Base-by-base conservation (phyloP, 2,888 invertebrate species). In the Tineola bisselliella region DNA sequence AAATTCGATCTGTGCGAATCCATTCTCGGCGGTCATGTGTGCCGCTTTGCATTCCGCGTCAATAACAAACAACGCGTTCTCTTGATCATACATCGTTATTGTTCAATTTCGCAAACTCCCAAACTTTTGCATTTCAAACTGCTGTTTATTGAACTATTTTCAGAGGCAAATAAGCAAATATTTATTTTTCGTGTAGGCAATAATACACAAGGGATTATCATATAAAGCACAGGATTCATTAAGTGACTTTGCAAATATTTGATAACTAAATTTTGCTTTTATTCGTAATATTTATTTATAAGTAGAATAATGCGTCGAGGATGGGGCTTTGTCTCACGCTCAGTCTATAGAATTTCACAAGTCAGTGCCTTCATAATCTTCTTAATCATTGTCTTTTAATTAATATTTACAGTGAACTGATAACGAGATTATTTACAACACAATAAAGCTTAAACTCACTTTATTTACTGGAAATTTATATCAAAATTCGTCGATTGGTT, bases 1-100 rank as follows among this genome's bases (percentile, higher is more conserved):
- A 80, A 81, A 82, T 84, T 84, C 84, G 82, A 84, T 84, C 81
- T 77, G 68, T 62, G 71, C 71, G 70, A 71, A 70, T 68, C 69
- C 71, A 79, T 77, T 78, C 76, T 15, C 33, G 13, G 13, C 31
- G 31, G 30, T 58, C 58, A 58, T 58, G 33, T 58, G 58, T 33
- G 19, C 30, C 30, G 56, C 58, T 58, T 58, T 58, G 58, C 58
- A 58, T 58, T 58, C 58, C 33, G 13, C 33, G 58, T 33, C 58
- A 25, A 58, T 58, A 56, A 58, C 58, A 58, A 58, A 58, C 58
- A 58, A 58, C 58, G 2, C 33, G 33, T 54, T 17, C 11, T 56
- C 17, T 56, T 11, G 58, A 58, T 58, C 58, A 33, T 54, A 58
- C 15, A 6, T 13, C 12, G 58, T 58, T 58, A 58, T 58, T 58